Evolutionary conservation across 2,113 vertebrate genomes (phyloP).

Genomic region (Bagarius yarrelli): DNA sequence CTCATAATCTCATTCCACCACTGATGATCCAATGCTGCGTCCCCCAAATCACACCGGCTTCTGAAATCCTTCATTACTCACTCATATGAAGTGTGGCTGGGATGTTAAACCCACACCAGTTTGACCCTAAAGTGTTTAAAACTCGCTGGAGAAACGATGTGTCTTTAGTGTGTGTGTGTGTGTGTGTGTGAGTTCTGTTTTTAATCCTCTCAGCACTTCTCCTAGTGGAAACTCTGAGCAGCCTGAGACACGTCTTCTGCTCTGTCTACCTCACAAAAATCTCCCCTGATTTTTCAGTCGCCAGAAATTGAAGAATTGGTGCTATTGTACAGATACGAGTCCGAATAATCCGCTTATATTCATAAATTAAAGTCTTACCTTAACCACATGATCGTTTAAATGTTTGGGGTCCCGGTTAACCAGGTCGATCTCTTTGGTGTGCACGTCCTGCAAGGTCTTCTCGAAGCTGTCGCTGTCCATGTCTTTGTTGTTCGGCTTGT

Average conservation of each 20-base stretch:
- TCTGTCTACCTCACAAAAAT: background rate
- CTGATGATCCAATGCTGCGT: background rate
- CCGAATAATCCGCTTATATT: no score
- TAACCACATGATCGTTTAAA: conserved; percentile 93
- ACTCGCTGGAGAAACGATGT: background rate
- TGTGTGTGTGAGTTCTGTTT: background rate
- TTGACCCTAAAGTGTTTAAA: background rate
- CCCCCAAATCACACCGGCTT: background rate
- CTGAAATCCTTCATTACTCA: background rate
- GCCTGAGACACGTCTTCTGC: background rate
- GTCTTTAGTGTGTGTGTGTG: background rate
- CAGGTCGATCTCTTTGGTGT: conserved; percentile 97
- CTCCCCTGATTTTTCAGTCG: no score
- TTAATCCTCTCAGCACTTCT: background rate
- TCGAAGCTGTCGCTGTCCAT: conserved; percentile 90
- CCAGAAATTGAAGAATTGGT: no score
- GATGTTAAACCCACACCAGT: background rate
- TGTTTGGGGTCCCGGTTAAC: conserved; percentile 93
- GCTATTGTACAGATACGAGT: no score
- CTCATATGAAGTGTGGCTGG: background rate
- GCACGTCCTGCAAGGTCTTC: conserved; percentile 84
- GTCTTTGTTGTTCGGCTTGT: conserved; percentile 96
- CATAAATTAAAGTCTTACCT: conserved; percentile 72
- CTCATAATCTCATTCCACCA: background rate
- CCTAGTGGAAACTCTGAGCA: conserved; percentile 6